Evolutionary conservation across 2,797 vertebrate genomes (phyloP), one percentile per base, ranked within the genome.

Genomic region (Tamandua tetradactyla): DNA sequence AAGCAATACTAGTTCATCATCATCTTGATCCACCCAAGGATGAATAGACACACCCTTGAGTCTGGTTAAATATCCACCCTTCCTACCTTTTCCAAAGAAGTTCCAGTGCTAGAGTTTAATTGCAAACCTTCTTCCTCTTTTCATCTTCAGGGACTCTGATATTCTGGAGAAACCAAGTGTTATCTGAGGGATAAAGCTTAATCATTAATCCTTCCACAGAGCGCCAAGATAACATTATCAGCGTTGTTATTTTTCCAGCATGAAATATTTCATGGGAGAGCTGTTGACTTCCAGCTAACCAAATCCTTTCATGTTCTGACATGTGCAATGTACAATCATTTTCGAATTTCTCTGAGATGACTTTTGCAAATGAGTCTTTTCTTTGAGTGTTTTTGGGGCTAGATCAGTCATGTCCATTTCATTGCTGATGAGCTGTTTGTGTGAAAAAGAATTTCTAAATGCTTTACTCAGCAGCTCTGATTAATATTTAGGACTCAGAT

Each of bases 351-450:
- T 93, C 55, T 35, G 35, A 87, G 74, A 84, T 59, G 88, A 94
- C 83, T 95, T 76, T n/a, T 66, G 44, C 55, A 91, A 74, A 72
- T 44, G 76, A 94, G 68, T 47, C 80, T 81, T 95, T 52, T 35
- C 71, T 59, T 23, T 61, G 27, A 84, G 55, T 89, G 27, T 94
- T 74, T 90, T 47, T 61, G 52, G 62, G 90, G 86, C 97, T 87
- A 95, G 94, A 96, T 85, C 59, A 14, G 90, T 96, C 97, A 91
- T 87, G 92, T 92, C 90, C 32, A 9, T 62, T 81, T 92, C 49
- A 69, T n/a, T 40, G 85, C 40, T 55, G 61, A 94, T 37, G 81
- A 85, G 40, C 37, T 69, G 25, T 82, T 68, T 47, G 47, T 69
- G 11, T 55, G 79, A 86, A 82, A 83, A 90, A 71, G 35, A 47